phyloP scores from a whole-genome alignment of 1,140 invertebrate species.

The Drosophila ficusphila region DNA sequence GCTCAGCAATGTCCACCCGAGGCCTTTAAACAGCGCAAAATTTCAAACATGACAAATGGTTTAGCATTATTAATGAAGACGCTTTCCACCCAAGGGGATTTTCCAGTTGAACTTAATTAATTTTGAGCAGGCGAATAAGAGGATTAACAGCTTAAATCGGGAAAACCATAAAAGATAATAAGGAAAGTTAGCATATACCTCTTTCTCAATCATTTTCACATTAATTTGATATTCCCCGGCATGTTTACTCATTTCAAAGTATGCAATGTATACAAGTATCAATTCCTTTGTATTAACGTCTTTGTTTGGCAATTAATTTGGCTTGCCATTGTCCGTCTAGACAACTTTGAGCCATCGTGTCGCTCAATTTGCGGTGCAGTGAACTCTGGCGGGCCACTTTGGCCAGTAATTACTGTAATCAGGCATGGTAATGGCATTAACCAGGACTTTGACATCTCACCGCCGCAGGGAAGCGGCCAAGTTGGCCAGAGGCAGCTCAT shows the following conservation, averaged over 20 bases:
- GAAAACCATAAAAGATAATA: too few relatives aligned
- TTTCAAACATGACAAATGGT: conserved; percentile 17
- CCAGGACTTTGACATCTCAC: conserved; percentile 20
- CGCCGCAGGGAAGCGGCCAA: conserved; percentile 11
- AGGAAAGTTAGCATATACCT: not conserved
- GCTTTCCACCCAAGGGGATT: conserved; percentile 1
- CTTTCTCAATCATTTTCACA: not conserved
- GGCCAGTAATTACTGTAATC: conserved; percentile 45
- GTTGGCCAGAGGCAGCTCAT: conserved; percentile 29
- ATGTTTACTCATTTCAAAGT: not conserved
- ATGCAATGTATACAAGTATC: not conserved
- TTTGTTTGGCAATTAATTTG: conserved; percentile 56
- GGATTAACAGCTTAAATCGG: conserved; percentile 1
- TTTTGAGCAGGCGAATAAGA: conserved; percentile 19
- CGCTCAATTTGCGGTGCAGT: conserved; percentile 65
- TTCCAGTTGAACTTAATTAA: conserved; percentile 33
- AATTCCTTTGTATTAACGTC: conserved; percentile 32
- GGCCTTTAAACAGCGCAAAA: conserved; percentile 8
- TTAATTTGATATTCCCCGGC: not conserved
- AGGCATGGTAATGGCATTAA: conserved; percentile 40
- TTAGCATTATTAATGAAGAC: conserved; percentile 17
- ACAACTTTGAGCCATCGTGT: conserved; percentile 10
- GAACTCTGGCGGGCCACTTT: conserved; percentile 57
- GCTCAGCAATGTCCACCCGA: conserved; percentile 2
- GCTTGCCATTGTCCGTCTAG: conserved; percentile 60